A percentile compares a stretch with the other conserved stretches of the same genome.
Conservation (phyloP, 2,797 vertebrate genomes). For the Steatocranus sp. region DNA sequence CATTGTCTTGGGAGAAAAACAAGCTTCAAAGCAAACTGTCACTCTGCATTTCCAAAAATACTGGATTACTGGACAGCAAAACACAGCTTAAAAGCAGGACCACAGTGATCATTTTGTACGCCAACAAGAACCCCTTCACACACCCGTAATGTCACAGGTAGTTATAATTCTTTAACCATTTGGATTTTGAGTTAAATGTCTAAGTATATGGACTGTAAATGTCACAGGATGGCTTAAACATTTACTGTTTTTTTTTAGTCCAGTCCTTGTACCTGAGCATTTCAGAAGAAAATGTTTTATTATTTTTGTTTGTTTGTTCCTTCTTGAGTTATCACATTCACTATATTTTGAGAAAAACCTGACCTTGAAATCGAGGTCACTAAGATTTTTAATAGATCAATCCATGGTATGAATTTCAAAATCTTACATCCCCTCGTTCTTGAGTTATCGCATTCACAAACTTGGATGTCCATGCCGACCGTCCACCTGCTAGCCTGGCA, state of each 20-base stretch:
- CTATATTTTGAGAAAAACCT: accelerated
- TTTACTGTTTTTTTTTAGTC: not conserved
- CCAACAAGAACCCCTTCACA: not conserved
- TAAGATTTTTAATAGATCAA: not conserved
- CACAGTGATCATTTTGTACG: not conserved
- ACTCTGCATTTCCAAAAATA: not conserved
- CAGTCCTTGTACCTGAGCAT: not conserved
- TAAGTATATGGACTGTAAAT: not conserved
- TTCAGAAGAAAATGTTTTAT: not conserved
- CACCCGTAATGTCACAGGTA: not conserved
- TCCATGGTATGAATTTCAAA: not conserved
- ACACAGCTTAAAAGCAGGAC: not conserved
- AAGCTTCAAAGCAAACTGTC: conserved; percentile 23
- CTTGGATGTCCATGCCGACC: accelerated
- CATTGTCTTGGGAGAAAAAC: conserved; percentile 1
- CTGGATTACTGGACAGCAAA: not conserved
- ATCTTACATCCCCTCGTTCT: not conserved
- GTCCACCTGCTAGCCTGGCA: not conserved
- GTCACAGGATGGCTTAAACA: not conserved
- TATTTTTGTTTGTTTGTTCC: not conserved
- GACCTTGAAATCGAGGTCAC: not conserved
- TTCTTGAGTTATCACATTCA: not conserved
- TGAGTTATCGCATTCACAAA: not conserved
- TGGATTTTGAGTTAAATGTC: not conserved
- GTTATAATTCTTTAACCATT: not conserved